phyloP scores from a whole-genome alignment of 2,797 vertebrate genomes.

The Centropyge bicolor region DNA sequence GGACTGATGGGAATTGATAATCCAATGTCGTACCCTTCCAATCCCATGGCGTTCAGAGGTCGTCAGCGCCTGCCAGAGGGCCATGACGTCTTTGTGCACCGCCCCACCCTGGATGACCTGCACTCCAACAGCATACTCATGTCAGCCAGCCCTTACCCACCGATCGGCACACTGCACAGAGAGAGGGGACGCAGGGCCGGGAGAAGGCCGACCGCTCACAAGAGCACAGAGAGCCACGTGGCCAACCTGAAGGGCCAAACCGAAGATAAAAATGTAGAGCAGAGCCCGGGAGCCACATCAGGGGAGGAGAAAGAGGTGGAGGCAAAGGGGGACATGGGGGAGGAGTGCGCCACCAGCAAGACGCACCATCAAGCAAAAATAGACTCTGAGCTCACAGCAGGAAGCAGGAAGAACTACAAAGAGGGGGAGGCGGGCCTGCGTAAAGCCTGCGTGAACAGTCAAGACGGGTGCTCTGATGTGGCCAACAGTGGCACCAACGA shows the following conservation, averaged over 20 bases:
- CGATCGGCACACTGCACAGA: constrained; percentile 89
- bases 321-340: constrained; percentile 86
- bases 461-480: constrained; percentile 80
- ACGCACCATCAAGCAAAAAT: constrained; percentile 85
- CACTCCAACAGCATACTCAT: constrained; percentile 89
- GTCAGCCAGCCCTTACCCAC: constrained; percentile 88
- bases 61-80: constrained; percentile 88
- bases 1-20: constrained; percentile 88
- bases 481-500: constrained; percentile 78
- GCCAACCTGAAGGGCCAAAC: constrained; percentile 83
- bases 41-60: constrained; percentile 86
- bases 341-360: constrained; percentile 78
- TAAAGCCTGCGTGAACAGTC: constrained; percentile 82
- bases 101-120: constrained; percentile 88
- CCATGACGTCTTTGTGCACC: constrained; percentile 90
- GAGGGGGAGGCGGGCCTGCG: constrained; percentile 83
- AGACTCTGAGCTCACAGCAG: constrained; percentile 78
- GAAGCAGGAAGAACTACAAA: constrained; percentile 82
- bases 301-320: constrained; percentile 90
- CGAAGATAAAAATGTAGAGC: constrained; percentile 86
- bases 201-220: constrained; percentile 87
- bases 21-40: constrained; percentile 88
- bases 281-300: constrained; percentile 78
- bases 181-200: constrained; percentile 89
- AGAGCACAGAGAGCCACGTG: constrained; percentile 80